These are phyloP conservation scores for Heteromormyrus szaboi DNA, from an alignment of 2,797 vertebrate species.

Conservation along the genomic window DNA sequence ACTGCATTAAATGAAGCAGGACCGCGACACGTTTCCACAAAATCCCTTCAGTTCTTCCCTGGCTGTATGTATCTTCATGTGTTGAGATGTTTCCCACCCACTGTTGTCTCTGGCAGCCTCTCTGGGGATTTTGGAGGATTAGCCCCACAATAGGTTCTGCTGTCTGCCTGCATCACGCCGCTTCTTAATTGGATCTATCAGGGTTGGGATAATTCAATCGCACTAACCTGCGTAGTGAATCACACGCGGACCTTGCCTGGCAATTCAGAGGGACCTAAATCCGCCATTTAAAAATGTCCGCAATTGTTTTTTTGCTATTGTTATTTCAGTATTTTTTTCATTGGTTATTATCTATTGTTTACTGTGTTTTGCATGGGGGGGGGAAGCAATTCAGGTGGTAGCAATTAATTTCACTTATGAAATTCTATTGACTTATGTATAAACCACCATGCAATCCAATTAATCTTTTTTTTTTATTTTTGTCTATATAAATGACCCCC, in stretches of 20 bases:
- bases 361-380: neutral
- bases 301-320: neutral
- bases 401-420: neutral
- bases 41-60: neutral
- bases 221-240: neutral
- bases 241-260: neutral
- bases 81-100: neutral
- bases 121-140: conserved; percentile 11
- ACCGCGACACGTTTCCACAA: neutral
- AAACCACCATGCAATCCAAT: neutral
- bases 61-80: neutral
- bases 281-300: neutral
- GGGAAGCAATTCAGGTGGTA: neutral
- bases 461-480: neutral
- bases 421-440: neutral
- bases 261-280: neutral
- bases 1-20: neutral
- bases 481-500: neutral
- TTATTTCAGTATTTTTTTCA: neutral
- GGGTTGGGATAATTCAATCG: neutral
- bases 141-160: neutral
- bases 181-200: conserved; percentile 12
- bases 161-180: neutral
- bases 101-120: neutral
- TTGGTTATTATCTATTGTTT: neutral